A percentile compares a stretch with the other conserved stretches of the same genome.
Conservation (phyloP, 2,113 vertebrate species). For the Equus przewalskii region DNA sequence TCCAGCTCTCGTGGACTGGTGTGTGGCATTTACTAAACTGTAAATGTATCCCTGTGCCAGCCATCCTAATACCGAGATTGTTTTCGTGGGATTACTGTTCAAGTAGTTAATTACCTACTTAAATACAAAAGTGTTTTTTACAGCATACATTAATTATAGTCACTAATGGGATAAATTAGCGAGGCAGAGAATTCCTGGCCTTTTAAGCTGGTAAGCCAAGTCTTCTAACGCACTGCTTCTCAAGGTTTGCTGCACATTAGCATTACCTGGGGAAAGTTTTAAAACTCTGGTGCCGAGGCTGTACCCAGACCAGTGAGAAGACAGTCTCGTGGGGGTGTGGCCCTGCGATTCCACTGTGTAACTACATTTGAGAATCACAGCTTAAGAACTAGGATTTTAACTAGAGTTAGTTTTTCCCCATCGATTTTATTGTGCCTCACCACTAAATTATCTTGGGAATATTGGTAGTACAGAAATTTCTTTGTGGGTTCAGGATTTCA, state of each 20-base stretch:
- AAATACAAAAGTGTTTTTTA: neutral
- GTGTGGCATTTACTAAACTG: neutral
- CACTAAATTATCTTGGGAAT: neutral
- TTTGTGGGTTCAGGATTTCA: neutral
- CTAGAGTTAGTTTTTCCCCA: neutral
- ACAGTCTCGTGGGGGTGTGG: neutral
- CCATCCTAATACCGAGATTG: neutral
- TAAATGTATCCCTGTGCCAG: neutral
- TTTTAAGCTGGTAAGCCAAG: neutral
- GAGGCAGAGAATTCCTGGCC: neutral
- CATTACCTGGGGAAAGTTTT: neutral
- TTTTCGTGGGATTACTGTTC: neutral
- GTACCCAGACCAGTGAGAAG: neutral
- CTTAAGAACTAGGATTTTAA: neutral
- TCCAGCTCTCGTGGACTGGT: neutral
- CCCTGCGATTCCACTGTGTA: neutral
- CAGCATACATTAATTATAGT: neutral
- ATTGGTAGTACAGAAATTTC: neutral
- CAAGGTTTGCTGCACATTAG: neutral
- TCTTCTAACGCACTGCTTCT: neutral
- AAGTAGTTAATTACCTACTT: neutral
- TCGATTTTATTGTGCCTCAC: neutral
- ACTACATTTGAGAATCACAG: neutral
- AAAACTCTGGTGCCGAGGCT: neutral
- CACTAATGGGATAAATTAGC: neutral